phyloP scores from a whole-genome alignment of 2,113 vertebrate genomes.

The Chloebia gouldiae region DNA sequence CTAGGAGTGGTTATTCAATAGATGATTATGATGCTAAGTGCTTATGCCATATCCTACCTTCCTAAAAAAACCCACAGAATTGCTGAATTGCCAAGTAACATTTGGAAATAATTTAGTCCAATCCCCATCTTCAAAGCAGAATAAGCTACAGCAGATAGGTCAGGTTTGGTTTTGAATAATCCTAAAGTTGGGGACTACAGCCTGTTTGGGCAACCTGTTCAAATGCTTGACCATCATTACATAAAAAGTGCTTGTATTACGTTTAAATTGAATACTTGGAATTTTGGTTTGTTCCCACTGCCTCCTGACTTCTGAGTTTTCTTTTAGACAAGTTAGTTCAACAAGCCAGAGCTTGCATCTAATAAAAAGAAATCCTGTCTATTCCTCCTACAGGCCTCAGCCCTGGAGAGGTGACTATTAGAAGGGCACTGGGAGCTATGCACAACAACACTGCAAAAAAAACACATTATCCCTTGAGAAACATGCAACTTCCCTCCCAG shows the following conservation, averaged over 20 bases:
- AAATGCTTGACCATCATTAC: not conserved
- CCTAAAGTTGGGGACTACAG: not conserved
- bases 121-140: not conserved
- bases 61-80: not conserved
- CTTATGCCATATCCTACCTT: not conserved
- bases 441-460: not conserved
- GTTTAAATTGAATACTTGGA: not conserved
- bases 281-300: not conserved
- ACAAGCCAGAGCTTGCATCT: not conserved
- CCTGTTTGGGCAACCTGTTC: not conserved
- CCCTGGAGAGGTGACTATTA: not conserved
- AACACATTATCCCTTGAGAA: not conserved
- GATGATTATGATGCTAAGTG: not conserved
- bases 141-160: not conserved
- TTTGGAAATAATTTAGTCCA: not conserved
- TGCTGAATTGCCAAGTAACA: not conserved
- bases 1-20: not conserved
- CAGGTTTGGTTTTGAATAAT: not conserved
- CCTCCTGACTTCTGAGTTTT: not conserved
- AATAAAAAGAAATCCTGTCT: not conserved
- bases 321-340: not conserved
- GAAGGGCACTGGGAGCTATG: not conserved
- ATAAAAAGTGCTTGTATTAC: not conserved
- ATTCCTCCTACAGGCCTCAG: not conserved
- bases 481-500: rapidly evolving